These are phyloP conservation scores for Mionectes macconnelli DNA, from an alignment of 2,113 vertebrate species.

Conservation along the genomic window DNA sequence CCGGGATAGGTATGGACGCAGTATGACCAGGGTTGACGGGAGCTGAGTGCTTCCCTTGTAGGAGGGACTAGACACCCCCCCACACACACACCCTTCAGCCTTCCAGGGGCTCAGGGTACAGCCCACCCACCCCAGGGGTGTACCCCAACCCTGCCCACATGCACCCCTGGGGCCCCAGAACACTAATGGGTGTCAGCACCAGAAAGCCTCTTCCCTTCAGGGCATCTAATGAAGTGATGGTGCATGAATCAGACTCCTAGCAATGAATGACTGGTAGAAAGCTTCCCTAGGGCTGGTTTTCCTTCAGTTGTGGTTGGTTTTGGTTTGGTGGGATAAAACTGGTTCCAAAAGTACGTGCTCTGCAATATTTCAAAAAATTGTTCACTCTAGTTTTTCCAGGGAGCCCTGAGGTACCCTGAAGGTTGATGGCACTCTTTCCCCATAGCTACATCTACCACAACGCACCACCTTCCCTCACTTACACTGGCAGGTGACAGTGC, in stretches of 20 bases:
- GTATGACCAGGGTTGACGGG: not conserved
- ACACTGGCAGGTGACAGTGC: not conserved
- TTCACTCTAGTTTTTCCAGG: not conserved
- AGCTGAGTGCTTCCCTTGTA: not conserved
- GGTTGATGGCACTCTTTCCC: not conserved
- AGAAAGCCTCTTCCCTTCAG: not conserved
- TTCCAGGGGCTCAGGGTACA: accelerated
- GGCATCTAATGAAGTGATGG: slow-evolving; percentile 35
- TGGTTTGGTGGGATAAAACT: not conserved
- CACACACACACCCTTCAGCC: accelerated
- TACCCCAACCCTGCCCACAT: not conserved
- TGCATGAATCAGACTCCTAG: not conserved
- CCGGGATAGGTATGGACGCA: not conserved
- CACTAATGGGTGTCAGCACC: accelerated
- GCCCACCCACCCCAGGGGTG: not conserved
- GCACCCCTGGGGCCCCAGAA: accelerated
- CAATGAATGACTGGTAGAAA: slow-evolving; percentile 57
- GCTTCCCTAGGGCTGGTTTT: not conserved
- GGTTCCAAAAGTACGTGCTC: not conserved
- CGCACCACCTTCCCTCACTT: not conserved
- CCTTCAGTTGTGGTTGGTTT: not conserved
- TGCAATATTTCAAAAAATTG: not conserved
- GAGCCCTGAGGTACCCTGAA: not conserved
- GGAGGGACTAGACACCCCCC: accelerated
- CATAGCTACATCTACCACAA: not conserved